Evolutionary conservation across 2,113 vertebrate species (phyloP), one percentile per base, ranked within the genome.

Genomic region (Anseranas semipalmata): DNA sequence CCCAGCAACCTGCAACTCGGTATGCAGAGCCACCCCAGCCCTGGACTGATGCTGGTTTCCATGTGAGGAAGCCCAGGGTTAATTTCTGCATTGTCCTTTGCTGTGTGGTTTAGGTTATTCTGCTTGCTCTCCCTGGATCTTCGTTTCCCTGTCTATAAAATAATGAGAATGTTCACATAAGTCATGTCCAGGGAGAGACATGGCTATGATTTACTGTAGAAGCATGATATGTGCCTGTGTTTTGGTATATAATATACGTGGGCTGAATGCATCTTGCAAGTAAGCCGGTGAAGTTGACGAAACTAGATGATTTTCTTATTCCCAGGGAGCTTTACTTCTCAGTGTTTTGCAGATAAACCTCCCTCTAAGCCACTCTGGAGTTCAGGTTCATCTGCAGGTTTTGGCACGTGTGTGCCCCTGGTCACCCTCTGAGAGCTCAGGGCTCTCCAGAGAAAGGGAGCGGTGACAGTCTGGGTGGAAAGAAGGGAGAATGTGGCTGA

Each of bases 181-280:
- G 15, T 45, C 46, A 27, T 50, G 6, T 37, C 19, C 7, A n/a
- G 80, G 30, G 50, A 63, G 19, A 66, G 45, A 48, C n/a, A 9
- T 48, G 46, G 43, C 43, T 7, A 8, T 52, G 33, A 30, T 28
- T 18, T 25, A 4, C 59, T 32, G 24, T 0, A 33, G 22, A 45
- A n/a, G 18, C 41, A 19, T 4, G 2, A 0, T 12, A 2, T 7
- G 9, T 56, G 27, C 15, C 48, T 75, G 11, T 66, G 17, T 12
- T 62, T 11, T 9, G 28, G 13, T 33, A 4, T 37, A 2, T 2
- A 41, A 62, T 41, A 43, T 16, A 15, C 13, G 8, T 8, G 60
- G 37, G 10, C 71, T 56, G n/a, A 62, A 50, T 20, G 53, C 0
- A 0, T 75, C 7, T 0, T 1, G 24, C 18, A n/a, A 28, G 25